Evolutionary conservation across 2,888 invertebrate genomes (phyloP), one percentile per base, ranked within the genome.

Genomic region (Trachelus stipa): DNA sequence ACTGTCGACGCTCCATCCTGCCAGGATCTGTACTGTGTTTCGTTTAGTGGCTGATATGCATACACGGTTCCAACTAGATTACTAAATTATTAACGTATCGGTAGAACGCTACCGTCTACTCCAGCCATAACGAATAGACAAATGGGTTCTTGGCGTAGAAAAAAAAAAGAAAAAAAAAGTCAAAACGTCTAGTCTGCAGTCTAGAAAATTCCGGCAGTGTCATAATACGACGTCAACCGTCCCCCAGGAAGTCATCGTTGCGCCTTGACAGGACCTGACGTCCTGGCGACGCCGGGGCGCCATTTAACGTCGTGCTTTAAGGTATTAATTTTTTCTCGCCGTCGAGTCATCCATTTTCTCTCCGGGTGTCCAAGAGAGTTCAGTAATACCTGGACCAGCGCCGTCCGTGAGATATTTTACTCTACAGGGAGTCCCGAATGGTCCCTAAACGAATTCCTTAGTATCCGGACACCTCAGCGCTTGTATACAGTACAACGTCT

Each of bases 41-140:
- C 71, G 71, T 71, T 71, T 71, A 71, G 71, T 71, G 71, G 6
- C 71, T 71, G 71, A 71, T 71, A 71, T 34, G 71, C 71, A 34
- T 71, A 71, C 34, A 71, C 34, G 34, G 31, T 31, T 31, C 31
- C 71, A 33, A 34, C 12, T 71, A 71, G 71, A 71, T 71, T 71
- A 71, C 12, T 71, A 31, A 71, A 71, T 71, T 31, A 71, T 71
- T 34, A 71, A 71, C 71, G 71, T 71, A 71, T 71, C 71, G 0
- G 34, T 33, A 69, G 15, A 40, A 40, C 15, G 40, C 56, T 56
- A 56, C 56, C 56, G 56, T 56, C 56, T 40, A 15, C 40, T 56
- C 6, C 23, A 56, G 56, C 23, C 9, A 3, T 56, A 23, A 23
- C 2, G 56, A 56, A 23, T 23, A 2, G 56, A 56, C 56, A 56